Base-by-base conservation (phyloP, 2,113 vertebrate species). In the Riparia riparia region DNA sequence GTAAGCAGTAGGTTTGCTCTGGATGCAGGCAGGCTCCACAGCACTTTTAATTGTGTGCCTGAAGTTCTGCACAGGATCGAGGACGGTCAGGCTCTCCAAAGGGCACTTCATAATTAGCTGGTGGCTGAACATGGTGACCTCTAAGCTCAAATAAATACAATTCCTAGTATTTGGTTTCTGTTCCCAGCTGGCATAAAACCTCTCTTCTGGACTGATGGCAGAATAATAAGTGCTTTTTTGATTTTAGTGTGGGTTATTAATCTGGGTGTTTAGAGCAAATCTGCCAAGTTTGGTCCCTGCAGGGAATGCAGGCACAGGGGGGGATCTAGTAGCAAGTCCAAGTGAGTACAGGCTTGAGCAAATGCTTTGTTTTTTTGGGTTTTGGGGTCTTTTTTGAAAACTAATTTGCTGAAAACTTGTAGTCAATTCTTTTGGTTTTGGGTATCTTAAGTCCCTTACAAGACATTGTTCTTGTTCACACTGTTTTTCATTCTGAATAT, bases 1-100 rank as follows among this genome's bases (percentile, higher is more conserved):
- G 64, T 90, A 81, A 81, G 22, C 45, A 42, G n/a, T 58, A 70
- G 77, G 79, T 93, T 90, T 93, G 68, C 74, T 93, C 66, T 95
- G 66, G 54, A 47, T 70, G 37, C 18, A 54, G 2, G 1, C 22
- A 34, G 71, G 16, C 82, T 88, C 66, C 58, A 72, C 68, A 73
- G 60, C 41, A 34, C 6, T 2, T 83, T 54, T 76, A 85, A 82
- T n/a, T 70, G 66, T 61, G 57, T 85, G n/a, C 53, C 73, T 65
- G 41, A 68, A 91, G 65, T 69, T 74, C 50, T 77, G n/a, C 37
- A 14, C 34, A 58, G 50, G 19, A 17, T 12, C 1, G 4, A 79
- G 82, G 34, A 66, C 0, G 0, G 63, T 65, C 68, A 63, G 32
- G 42, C 69, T 85, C 53, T 37, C 41, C 13, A 49, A 42, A 77